Evolutionary conservation across 2,888 invertebrate species (phyloP).

Genomic region (Metacarcinus magister): DNA sequence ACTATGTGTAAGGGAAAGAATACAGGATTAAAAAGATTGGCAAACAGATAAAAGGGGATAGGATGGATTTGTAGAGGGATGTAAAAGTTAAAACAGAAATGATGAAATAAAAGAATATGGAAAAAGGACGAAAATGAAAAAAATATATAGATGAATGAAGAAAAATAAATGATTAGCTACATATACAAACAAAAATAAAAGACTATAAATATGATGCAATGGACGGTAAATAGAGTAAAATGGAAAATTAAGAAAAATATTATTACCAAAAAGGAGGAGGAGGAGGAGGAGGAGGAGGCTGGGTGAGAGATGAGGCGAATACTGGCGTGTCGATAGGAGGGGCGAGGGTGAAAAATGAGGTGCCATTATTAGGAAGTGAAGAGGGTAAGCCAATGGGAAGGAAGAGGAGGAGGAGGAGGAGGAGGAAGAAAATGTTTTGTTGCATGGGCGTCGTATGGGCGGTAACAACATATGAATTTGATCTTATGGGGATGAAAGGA

Average conservation of each 20-base stretch:
- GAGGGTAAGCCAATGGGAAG: background rate
- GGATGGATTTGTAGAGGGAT: too few relatives aligned
- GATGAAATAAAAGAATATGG: too few relatives aligned
- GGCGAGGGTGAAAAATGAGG: background rate
- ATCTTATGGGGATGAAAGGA: background rate
- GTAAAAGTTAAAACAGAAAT: too few relatives aligned
- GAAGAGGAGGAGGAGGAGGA: background rate
- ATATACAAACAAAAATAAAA: background rate
- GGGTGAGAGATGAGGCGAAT: background rate
- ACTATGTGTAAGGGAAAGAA: too few relatives aligned
- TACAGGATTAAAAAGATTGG: too few relatives aligned
- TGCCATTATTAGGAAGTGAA: constrained; percentile 28
- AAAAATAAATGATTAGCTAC: background rate
- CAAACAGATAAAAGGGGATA: too few relatives aligned
- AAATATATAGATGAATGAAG: background rate
- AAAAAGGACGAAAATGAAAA: too few relatives aligned
- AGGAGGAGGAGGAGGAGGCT: background rate
- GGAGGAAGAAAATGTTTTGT: background rate
- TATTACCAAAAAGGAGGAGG: background rate
- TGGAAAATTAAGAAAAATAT: background rate
- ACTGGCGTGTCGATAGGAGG: constrained; percentile 28
- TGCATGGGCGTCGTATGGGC: background rate
- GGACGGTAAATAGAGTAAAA: background rate
- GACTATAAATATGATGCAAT: background rate
- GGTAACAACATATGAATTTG: background rate